Evolutionary conservation across 2,113 vertebrate genomes (phyloP), one percentile per base, ranked within the genome.

Genomic region (Hirundichthys speculiger): DNA sequence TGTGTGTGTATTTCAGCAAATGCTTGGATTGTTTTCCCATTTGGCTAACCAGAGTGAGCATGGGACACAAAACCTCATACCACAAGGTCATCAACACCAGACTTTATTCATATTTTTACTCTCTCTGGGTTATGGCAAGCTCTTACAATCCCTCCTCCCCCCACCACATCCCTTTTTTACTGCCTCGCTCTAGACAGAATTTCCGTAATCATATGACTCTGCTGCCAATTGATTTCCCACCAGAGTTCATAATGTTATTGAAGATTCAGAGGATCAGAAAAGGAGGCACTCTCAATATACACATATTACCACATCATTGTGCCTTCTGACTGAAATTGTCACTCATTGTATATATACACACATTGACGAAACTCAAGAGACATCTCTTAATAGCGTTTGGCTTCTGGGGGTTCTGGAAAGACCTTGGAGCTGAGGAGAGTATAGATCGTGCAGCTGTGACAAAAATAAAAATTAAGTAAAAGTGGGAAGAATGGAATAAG

Each of bases 171-270:
- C 75, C 50, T 67, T 72, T 77, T 72, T 75, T 72, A 80, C 65
- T 67, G 84, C 78, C 78, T 83, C 76, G 69, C 48, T 50, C 78
- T 53, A 52, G 64, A 74, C 73, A 61, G 50, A 84, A 75, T 86
- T 82, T 89, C 77, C 53, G 72, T 83, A 79, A 91, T 89, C 79
- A 87, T 82, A 66, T 53, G 78, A 86, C 81, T 87, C 73, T 77
- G 76, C 77, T 77, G 77, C 88, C 78, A 84, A 73, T 71, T 82
- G 69, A 86, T 91, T 90, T 87, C 88, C 86, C 87, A 77, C 69
- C 60, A 83, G 84, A 86, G 65, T 82, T 82, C 72, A 72, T 42
- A 16, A 73, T 75, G 67, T 67, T 73, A 83, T 81, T 85, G 77
- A 83, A 80, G 75, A 86, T 73, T 72, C 53, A 50, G 19, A 42